Evolutionary conservation across 2,888 invertebrate species (phyloP).

Genomic region (Caenorhabditis becei): DNA sequence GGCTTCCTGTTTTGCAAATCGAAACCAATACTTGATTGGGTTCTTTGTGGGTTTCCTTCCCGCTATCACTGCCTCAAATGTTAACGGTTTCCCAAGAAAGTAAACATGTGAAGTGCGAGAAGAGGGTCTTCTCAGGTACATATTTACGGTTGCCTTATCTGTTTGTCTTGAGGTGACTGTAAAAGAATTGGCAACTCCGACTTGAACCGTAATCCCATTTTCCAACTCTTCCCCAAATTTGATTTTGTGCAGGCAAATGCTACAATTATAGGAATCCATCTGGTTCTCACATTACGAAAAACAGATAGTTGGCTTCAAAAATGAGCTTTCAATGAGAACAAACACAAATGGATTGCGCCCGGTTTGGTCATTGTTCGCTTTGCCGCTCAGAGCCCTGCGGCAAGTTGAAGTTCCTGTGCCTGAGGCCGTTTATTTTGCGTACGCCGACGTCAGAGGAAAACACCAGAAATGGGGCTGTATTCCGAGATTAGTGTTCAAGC

Average conservation of each 20-base stretch:
- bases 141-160: conserved; percentile 5
- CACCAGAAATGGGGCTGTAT: neutral
- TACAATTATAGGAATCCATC: neutral
- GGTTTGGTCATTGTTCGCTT: conserved; percentile 38
- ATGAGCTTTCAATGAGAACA: conserved; percentile 10
- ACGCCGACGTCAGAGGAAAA: conserved; percentile 38
- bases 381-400: conserved; percentile 10
- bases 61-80: neutral
- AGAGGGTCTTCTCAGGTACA: neutral
- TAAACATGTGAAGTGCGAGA: conserved; percentile 2
- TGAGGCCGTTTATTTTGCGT: conserved; percentile 4
- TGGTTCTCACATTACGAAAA: conserved; percentile 24
- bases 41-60: neutral
- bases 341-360: conserved; percentile 26
- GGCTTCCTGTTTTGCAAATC: neutral
- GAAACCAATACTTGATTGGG: neutral
- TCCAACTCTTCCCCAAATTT: neutral
- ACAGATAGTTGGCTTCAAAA: conserved; percentile 44
- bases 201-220: too few species aligned
- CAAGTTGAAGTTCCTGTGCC: conserved; percentile 18
- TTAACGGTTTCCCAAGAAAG: conserved; percentile 1
- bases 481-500: conserved; percentile 2
- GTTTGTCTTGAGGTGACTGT: neutral
- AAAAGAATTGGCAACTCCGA: neutral
- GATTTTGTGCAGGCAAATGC: neutral